Conservation (phyloP, 2,888 invertebrate genomes). For the Allacma fusca region DNA sequence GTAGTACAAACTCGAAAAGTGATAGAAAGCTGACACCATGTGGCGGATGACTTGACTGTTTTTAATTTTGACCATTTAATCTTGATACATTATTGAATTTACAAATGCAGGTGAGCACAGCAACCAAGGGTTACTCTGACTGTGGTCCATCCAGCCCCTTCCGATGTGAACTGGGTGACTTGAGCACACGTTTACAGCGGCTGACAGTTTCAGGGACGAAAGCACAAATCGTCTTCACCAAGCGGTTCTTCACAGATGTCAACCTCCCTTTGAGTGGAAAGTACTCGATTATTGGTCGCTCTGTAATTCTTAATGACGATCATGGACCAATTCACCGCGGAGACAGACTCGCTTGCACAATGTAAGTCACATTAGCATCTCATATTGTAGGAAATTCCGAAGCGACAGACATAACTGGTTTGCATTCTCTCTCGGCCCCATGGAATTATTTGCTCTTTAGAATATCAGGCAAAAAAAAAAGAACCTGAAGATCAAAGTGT, state of each 20-base stretch:
- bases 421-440: background rate
- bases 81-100: background rate
- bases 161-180: constrained; percentile 74
- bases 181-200: constrained; percentile 66
- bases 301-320: constrained; percentile 87
- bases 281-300: constrained; percentile 78
- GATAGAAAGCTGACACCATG: no score
- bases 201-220: constrained; percentile 80
- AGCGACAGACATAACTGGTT: background rate
- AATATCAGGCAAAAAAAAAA: background rate
- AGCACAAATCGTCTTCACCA: constrained; percentile 71
- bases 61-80: no score
- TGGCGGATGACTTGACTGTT: no score
- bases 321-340: constrained; percentile 87
- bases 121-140: constrained; percentile 62
- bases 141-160: constrained; percentile 64
- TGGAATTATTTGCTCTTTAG: background rate
- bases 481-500: no score
- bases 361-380: constrained; percentile 68
- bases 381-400: background rate
- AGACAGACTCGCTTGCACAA: constrained; percentile 86
- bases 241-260: constrained; percentile 80
- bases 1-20: no score
- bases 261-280: constrained; percentile 79
- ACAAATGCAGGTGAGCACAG: constrained; percentile 59